Percentiles rank a stretch among this genome's conserved stretches.
Conservation (phyloP, 2,113 vertebrate species). For the Toxotes chatareus region DNA sequence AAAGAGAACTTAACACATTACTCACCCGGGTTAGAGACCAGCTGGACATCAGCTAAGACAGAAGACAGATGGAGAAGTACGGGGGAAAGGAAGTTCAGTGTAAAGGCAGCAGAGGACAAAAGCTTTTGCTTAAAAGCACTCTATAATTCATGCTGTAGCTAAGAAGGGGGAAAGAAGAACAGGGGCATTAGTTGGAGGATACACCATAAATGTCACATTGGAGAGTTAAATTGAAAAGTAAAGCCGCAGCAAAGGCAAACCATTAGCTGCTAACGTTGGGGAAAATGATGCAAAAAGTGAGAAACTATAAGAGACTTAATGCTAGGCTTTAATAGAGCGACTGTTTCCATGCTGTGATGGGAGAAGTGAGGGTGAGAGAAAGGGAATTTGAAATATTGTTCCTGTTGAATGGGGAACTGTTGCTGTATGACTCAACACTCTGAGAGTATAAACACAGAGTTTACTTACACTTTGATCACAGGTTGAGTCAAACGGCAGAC, state of each 20-base stretch:
- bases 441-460: conserved; percentile 38
- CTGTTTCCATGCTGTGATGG: conserved; percentile 46
- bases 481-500: conserved; percentile 34
- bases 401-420: conserved; percentile 33
- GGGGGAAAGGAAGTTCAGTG: conserved; percentile 9
- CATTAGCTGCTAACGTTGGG: conserved; percentile 47
- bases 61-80: conserved; percentile 5
- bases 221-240: conserved; percentile 59
- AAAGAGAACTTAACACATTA: background rate
- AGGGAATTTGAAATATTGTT: conserved; percentile 54
- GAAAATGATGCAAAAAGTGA: conserved; percentile 62
- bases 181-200: conserved; percentile 50
- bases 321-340: conserved; percentile 34
- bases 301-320: conserved; percentile 36
- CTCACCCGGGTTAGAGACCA: background rate
- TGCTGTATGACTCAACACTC: background rate
- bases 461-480: conserved; percentile 57
- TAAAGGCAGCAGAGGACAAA: conserved; percentile 34
- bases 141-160: conserved; percentile 47
- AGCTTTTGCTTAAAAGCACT: conserved; percentile 31
- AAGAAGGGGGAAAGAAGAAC: conserved; percentile 29
- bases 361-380: conserved; percentile 31
- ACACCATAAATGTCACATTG: conserved; percentile 45
- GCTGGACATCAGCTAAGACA: conserved; percentile 5
- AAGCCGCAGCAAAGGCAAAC: conserved; percentile 48